These are phyloP conservation scores for Xestia sexstrigata DNA, from an alignment of 2,888 invertebrate genomes.

Conservation along the genomic window DNA sequence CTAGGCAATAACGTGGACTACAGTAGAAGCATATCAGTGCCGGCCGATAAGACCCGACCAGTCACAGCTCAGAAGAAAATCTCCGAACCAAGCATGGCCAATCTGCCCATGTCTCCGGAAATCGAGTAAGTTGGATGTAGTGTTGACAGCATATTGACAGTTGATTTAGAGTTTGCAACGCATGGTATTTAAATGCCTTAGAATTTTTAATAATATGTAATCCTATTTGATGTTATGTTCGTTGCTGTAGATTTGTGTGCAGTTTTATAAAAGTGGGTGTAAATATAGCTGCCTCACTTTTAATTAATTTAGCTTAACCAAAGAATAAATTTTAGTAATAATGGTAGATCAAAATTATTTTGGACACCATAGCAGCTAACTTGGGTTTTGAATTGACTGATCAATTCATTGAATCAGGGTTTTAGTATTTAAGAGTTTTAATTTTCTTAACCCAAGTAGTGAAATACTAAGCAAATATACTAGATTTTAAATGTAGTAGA, in stretches of 20 bases:
- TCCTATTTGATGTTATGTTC: slow-evolving; percentile 47
- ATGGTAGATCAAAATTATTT: too few relatives aligned
- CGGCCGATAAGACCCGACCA: slow-evolving; percentile 93
- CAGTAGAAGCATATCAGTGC: slow-evolving; percentile 96
- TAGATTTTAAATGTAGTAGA: too few relatives aligned
- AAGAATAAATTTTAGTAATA: too few relatives aligned
- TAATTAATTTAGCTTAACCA: too few relatives aligned
- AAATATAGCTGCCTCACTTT: too few relatives aligned
- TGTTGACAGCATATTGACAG: slow-evolving; percentile 54
- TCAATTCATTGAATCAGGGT: too few relatives aligned
- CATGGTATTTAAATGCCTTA: slow-evolving; percentile 68
- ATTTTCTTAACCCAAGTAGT: too few relatives aligned
- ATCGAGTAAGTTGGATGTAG: slow-evolving; percentile 91
- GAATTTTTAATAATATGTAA: slow-evolving; percentile 60
- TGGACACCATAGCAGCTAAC: too few relatives aligned
- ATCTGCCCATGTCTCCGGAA: slow-evolving; percentile 93
- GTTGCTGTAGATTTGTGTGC: slow-evolving; percentile 27
- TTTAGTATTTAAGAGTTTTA: too few relatives aligned
- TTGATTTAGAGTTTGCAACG: slow-evolving; percentile 68
- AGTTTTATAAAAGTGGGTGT: background rate
- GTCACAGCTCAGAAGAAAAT: slow-evolving; percentile 84
- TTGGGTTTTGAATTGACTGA: too few relatives aligned
- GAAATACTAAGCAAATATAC: too few relatives aligned
- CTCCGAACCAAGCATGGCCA: slow-evolving; percentile 90
- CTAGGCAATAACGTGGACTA: slow-evolving; percentile 93